Evolutionary conservation across 2,113 vertebrate genomes (phyloP), one percentile per base, ranked within the genome.

Genomic region (Xyrauchen texanus): DNA sequence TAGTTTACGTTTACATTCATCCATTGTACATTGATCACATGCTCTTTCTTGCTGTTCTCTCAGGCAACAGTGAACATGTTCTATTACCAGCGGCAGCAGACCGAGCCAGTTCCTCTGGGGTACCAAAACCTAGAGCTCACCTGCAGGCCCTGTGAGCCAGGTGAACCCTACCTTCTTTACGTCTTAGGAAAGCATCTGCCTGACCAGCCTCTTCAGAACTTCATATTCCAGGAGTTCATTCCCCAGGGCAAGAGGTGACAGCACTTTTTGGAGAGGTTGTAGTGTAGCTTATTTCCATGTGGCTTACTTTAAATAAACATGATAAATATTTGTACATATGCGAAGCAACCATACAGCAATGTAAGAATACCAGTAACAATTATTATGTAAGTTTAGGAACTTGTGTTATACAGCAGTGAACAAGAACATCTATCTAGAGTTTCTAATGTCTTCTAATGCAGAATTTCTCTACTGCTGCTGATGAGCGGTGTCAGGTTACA

Each of bases 11-110:
- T 51, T 68, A 12, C 15, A 12, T 49, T 44, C 5, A 44, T 10
- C 46, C 16, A 8, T 62, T 34, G 6, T 1, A 11, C 8, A 21
- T 60, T 9, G 5, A 66, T 15, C 9, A 70, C 11, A 57, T 21
- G 10, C 8, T 44, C 13, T 10, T 4, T 11, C 5, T 80, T 55
- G 13, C 8, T 67, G 0, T 63, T 65, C 46, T 64, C 8, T 4
- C 84, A 98, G 97, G 95, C 90, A 75, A 96, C 95, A 0, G 87
- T 97, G 79, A 95, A 95, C 90, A 94, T 98, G 91, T 95, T 98
- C 70, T 84, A 88, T 86, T 92, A 90, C 78, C 92, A 95, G 57
- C 89, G 92, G 6, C 81, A 87, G 4, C 95, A 96, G 86, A 91
- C 91, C 0, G 95, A 96, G 66, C n/a, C 77, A 0, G 82, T 94